These are phyloP conservation scores for Muscicapa comitata DNA, from an alignment of 2,797 vertebrate species.

Conservation along the genomic window DNA sequence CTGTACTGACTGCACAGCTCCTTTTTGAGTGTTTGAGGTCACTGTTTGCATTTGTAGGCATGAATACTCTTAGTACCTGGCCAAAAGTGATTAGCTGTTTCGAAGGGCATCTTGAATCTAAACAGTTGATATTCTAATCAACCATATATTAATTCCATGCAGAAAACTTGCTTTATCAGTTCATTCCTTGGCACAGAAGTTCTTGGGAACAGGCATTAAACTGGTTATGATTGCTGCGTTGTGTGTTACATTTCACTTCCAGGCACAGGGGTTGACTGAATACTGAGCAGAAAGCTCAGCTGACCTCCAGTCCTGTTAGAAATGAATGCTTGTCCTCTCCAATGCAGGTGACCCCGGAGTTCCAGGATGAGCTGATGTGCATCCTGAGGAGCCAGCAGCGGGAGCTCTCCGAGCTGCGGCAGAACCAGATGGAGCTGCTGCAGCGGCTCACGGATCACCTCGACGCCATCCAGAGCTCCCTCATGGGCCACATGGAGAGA, in stretches of 20 bases:
- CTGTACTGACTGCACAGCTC: not conserved
- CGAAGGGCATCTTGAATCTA: not conserved
- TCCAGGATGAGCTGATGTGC: slow-evolving; percentile 88
- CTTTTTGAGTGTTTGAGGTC: not conserved
- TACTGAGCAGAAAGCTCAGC: not conserved
- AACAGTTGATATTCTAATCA: not conserved
- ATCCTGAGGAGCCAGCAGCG: slow-evolving; percentile 90
- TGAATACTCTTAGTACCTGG: not conserved
- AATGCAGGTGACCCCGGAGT: slow-evolving; percentile 75
- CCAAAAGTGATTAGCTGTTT: not conserved
- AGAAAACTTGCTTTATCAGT: not conserved
- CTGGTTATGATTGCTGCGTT: not conserved
- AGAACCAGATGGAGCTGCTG: slow-evolving; percentile 87
- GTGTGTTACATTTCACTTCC: not conserved
- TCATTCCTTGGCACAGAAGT: not conserved
- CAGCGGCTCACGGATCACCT: slow-evolving; percentile 82
- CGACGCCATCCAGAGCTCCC: slow-evolving; percentile 84
- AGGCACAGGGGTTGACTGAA: not conserved
- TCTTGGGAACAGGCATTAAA: not conserved
- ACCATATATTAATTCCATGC: not conserved
- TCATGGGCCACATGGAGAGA: slow-evolving; percentile 88
- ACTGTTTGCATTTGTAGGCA: not conserved
- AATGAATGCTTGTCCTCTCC: not conserved
- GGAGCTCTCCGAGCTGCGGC: slow-evolving; percentile 86
- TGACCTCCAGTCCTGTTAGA: not conserved